phyloP scores from a whole-genome alignment of 2,113 vertebrate genomes.

The Oreamnos americanus region DNA sequence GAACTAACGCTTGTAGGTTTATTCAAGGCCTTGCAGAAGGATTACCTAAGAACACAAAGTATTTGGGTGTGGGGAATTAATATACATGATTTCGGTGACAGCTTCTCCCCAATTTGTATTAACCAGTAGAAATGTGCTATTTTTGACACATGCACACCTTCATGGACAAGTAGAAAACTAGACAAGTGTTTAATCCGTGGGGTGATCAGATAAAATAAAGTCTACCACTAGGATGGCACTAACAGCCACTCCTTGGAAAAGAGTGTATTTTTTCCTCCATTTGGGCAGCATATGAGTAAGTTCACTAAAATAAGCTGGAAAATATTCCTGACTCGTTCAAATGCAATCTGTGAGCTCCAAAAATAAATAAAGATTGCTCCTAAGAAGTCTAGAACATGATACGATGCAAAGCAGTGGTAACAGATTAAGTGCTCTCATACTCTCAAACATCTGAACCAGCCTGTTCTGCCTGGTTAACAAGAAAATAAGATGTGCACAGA shows the following conservation, averaged over 20 bases:
- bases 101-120: not conserved
- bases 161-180: not conserved
- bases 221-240: not conserved
- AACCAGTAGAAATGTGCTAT: not conserved
- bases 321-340: conserved; percentile 45
- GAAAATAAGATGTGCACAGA: not conserved
- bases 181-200: not conserved
- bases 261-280: not conserved
- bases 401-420: not conserved
- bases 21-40: not conserved
- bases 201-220: not conserved
- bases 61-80: not conserved
- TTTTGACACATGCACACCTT: not conserved
- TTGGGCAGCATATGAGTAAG: conserved; percentile 18
- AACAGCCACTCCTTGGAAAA: conserved; percentile 12
- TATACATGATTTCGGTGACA: not conserved
- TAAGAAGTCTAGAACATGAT: conserved; percentile 39
- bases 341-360: conserved; percentile 33
- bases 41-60: not conserved
- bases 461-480: not conserved
- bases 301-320: conserved; percentile 58
- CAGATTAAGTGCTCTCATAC: not conserved
- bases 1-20: not conserved
- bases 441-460: not conserved
- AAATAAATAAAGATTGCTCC: conserved; percentile 41